Percentiles rank a stretch among this genome's conserved stretches.
phyloP scores from a whole-genome alignment of 2,888 invertebrate species.

The Chloroclysta siterata region DNA sequence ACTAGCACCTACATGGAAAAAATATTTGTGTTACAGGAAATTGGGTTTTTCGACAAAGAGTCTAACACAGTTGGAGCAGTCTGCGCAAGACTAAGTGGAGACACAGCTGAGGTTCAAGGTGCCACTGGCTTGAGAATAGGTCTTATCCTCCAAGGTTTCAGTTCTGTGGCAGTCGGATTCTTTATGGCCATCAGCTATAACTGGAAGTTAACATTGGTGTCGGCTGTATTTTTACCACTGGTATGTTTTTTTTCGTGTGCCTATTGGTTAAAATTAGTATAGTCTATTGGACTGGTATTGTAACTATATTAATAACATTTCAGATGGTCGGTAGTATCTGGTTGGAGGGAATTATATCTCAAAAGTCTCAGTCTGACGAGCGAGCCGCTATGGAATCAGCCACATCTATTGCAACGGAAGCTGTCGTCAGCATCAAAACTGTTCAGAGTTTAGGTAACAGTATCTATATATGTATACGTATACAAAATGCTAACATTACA shows the following conservation, averaged over 20 bases:
- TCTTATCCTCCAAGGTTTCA: slow-evolving; percentile 85
- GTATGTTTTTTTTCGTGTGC: slow-evolving; percentile 60
- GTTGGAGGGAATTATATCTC: slow-evolving; percentile 86
- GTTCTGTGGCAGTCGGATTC: slow-evolving; percentile 85
- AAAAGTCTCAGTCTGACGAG: slow-evolving; percentile 85
- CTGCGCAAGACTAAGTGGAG: slow-evolving; percentile 86
- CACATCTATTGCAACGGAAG: slow-evolving; percentile 87
- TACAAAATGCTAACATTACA: background rate
- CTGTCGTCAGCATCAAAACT: slow-evolving; percentile 87
- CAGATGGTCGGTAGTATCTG: slow-evolving; percentile 86
- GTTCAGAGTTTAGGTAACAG: slow-evolving; percentile 86
- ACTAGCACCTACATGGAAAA: too few species aligned
- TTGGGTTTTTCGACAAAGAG: slow-evolving; percentile 86
- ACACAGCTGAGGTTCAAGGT: slow-evolving; percentile 87
- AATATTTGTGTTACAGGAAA: slow-evolving; percentile 68
- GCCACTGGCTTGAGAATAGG: slow-evolving; percentile 87
- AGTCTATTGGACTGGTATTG: background rate
- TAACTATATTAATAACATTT: slow-evolving; percentile 1
- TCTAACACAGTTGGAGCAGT: slow-evolving; percentile 86
- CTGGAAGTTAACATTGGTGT: slow-evolving; percentile 87
- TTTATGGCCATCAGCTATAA: slow-evolving; percentile 83
- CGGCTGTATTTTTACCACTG: slow-evolving; percentile 84
- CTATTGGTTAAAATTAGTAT: background rate
- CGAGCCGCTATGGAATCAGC: slow-evolving; percentile 86
- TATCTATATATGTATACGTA: background rate